Evolutionary conservation across 1,140 invertebrate species (phyloP).

Genomic region (Teleogryllus occipitalis): DNA sequence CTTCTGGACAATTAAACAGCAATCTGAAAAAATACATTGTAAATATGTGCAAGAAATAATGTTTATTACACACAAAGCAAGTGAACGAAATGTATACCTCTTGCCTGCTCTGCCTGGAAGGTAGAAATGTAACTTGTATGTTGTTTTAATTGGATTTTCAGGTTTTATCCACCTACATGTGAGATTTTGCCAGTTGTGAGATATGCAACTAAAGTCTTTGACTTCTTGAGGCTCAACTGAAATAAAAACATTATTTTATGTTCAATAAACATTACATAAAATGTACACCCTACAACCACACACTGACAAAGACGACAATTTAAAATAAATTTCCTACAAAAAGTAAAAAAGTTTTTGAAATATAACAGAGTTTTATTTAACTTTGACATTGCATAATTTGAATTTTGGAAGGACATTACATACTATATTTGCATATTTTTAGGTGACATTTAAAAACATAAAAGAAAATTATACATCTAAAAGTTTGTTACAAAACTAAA

Average conservation of each 20-base stretch:
- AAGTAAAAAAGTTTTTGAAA: background rate
- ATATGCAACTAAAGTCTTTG: conserved; percentile 52
- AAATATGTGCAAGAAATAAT: background rate
- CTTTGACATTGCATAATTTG: background rate
- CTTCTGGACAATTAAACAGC: conserved; percentile 19
- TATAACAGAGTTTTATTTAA: background rate
- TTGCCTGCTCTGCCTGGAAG: conserved; percentile 13
- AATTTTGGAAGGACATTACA: background rate
- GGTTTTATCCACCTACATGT: conserved; percentile 53
- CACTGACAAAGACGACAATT: background rate
- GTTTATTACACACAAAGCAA: background rate
- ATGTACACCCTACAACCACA: background rate
- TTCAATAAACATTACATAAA: background rate
- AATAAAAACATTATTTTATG: background rate
- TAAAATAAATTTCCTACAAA: background rate
- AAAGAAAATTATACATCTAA: too few species aligned
- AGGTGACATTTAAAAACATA: too few species aligned
- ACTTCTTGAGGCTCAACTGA: conserved; percentile 42
- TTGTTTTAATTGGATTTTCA: conserved; percentile 43
- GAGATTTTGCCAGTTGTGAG: conserved; percentile 55
- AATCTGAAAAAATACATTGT: background rate
- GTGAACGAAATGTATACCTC: background rate
- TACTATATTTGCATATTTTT: background rate
- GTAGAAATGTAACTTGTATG: conserved; percentile 33
- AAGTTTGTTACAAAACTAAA: too few species aligned